A percentile compares a stretch with the other conserved stretches of the same genome.
These are phyloP conservation scores for Pogona vitticeps DNA, from an alignment of 2,113 vertebrate genomes.

Conservation along the genomic window DNA sequence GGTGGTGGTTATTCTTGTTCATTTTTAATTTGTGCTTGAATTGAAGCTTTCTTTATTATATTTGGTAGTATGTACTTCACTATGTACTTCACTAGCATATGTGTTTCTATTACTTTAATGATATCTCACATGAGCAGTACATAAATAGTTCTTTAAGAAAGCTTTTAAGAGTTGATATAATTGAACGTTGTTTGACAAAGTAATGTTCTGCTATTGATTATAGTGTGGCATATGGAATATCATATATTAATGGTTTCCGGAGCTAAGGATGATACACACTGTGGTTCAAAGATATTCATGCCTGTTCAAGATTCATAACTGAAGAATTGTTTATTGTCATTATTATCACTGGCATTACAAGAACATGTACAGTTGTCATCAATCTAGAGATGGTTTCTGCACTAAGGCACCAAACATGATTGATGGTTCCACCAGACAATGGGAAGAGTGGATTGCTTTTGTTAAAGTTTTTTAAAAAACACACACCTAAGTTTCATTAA, in stretches of 20 bases:
- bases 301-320: not conserved
- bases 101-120: slow-evolving; percentile 6
- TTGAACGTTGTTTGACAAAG: not conserved
- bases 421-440: not conserved
- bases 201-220: not conserved
- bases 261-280: not conserved
- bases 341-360: not conserved
- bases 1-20: not conserved
- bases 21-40: no score
- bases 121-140: not conserved
- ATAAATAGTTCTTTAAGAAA: not conserved
- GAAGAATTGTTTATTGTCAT: not conserved
- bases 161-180: not conserved
- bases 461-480: not conserved
- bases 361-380: not conserved
- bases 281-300: no score
- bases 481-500: not conserved
- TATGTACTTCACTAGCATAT: not conserved
- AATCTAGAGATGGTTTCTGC: not conserved
- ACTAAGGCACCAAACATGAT: not conserved
- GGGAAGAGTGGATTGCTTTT: not conserved
- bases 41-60: not conserved
- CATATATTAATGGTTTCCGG: not conserved
- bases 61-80: not conserved
- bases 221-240: not conserved